Conservation (phyloP, 2,797 vertebrate species). For the Natrix natrix region DNA sequence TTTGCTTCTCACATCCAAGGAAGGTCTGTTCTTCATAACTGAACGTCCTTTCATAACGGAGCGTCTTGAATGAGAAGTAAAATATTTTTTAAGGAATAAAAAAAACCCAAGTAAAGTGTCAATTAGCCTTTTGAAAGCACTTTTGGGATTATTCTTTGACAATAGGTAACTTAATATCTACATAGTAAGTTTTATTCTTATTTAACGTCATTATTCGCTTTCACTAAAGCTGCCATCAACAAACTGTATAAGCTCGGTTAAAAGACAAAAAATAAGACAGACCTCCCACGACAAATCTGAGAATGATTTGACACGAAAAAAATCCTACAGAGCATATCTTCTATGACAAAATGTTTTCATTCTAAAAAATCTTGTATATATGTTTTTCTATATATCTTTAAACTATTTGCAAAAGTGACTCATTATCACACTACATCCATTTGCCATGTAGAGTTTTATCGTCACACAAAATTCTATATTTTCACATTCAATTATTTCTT, state of each 20-base stretch:
- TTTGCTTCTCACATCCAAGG: background rate
- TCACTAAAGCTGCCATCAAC: background rate
- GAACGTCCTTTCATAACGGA: too few relatives aligned
- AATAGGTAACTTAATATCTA: background rate
- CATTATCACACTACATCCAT: background rate
- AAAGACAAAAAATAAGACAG: too few relatives aligned
- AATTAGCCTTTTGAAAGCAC: too few relatives aligned
- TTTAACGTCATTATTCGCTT: background rate
- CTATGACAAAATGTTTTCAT: too few relatives aligned
- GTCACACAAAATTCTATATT: constrained; percentile 20
- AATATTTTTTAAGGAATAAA: too few relatives aligned
- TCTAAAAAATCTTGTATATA: background rate
- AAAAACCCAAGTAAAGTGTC: too few relatives aligned
- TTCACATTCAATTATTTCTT: background rate
- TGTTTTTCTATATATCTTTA: background rate
- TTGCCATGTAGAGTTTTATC: background rate
- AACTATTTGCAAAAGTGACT: background rate
- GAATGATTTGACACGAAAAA: too few relatives aligned
- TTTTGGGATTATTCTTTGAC: background rate
- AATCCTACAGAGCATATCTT: too few relatives aligned
- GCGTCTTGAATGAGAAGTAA: too few relatives aligned
- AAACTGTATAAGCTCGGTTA: background rate
- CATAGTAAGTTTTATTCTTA: background rate
- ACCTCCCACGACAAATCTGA: too few relatives aligned
- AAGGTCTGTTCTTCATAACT: too few relatives aligned